Base-by-base conservation (phyloP, 2,113 vertebrate genomes). In the Bufo bufo region DNA sequence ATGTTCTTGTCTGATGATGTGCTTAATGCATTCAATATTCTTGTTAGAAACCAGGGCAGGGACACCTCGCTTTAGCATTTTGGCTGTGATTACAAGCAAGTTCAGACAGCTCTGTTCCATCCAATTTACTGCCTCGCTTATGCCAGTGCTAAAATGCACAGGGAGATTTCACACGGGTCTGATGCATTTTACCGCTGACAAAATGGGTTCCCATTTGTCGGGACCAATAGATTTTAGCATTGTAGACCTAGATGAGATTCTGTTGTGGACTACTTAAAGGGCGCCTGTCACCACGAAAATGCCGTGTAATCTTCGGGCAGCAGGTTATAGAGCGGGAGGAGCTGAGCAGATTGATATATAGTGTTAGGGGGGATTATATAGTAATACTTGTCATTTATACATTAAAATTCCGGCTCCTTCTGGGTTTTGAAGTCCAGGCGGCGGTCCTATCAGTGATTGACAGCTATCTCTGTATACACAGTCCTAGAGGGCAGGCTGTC, bases 1-100 rank as follows among this genome's bases (percentile, higher is more conserved):
- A 81, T 81, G 78, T 81, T 81, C 78, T 10, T 17, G 78, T 58
- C 78, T 61, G 58, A 80, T 79, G 50, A 33, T 81, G 78, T 43
- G 78, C 78, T 59, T 14, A 45, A 33, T 43, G 54, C 78, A 4
- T 43, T 59, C 56, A 81, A 45, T 45, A 61, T 81, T 81, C 78
- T 10, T 47, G 33, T 61, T 17, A 45, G 43, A 61, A 17, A 47
- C 56, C 78, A 61, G 56, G 56, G 78, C 78, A 56, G 77, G 58
- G 78, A 43, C 78, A 9, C 54, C 78, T 61, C 56, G 5, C 61
- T 45, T 45, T 19, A 61, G 14, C 56, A 19, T 33, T 43, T 33
- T 43, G 33, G 2, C 56, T 10, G 9, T 45, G 23, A 81, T 61
- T 81, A 61, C 77, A 16, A 45, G n/a, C 6, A 19, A 16, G 14